Conservation (phyloP, 2,888 invertebrate genomes). For the Syrista parreyssii region DNA sequence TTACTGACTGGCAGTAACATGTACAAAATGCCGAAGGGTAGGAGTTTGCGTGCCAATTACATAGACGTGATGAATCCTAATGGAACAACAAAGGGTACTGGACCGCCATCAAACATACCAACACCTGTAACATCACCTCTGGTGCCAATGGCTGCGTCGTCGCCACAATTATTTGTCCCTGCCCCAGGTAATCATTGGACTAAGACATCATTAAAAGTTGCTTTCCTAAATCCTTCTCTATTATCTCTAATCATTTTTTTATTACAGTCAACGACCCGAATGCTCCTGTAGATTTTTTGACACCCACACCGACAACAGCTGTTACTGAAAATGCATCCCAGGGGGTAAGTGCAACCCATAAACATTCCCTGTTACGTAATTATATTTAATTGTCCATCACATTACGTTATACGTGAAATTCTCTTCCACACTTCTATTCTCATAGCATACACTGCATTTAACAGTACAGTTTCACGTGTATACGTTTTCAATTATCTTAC, state of each 20-base stretch:
- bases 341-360: slow-evolving; percentile 49
- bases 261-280: slow-evolving; percentile 67
- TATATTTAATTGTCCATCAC: neutral
- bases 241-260: slow-evolving; percentile 1
- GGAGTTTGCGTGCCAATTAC: slow-evolving; percentile 78
- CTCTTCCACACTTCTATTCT: neutral
- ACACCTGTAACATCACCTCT: slow-evolving; percentile 65
- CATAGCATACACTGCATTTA: slow-evolving; percentile 34
- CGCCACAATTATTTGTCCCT: slow-evolving; percentile 70
- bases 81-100: slow-evolving; percentile 66
- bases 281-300: slow-evolving; percentile 71
- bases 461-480: slow-evolving; percentile 42
- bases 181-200: slow-evolving; percentile 63
- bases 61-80: slow-evolving; percentile 89
- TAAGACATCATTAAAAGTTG: neutral
- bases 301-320: slow-evolving; percentile 56
- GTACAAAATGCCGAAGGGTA: slow-evolving; percentile 82
- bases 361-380: slow-evolving; percentile 2
- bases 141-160: slow-evolving; percentile 64
- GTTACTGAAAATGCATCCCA: slow-evolving; percentile 50
- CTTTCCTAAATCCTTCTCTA: neutral
- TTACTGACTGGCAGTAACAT: slow-evolving; percentile 72
- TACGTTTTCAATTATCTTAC: slow-evolving; percentile 21
- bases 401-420: neutral
- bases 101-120: slow-evolving; percentile 52